Evolutionary conservation across 2,797 vertebrate species (phyloP).

Genomic region (Xiphophorus birchmanni): DNA sequence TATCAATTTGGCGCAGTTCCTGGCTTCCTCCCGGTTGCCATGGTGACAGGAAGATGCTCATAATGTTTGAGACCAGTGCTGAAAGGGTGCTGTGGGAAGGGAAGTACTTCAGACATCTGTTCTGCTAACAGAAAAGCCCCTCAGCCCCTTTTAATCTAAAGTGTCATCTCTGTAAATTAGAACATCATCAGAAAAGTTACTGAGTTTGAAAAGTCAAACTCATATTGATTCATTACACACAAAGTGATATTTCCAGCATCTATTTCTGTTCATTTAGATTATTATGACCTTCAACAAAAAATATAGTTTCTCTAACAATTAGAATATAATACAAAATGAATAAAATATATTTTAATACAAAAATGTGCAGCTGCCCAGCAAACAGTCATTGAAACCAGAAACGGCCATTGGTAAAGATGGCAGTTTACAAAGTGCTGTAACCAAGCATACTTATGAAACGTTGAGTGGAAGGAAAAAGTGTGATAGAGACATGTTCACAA

Average conservation of each 20-base stretch:
- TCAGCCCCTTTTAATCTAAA: conserved; percentile 23
- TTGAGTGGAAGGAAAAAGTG: neutral
- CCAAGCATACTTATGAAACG: neutral
- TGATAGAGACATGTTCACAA: neutral
- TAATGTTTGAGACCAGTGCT: conserved; percentile 33
- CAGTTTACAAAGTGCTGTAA: too few relatives aligned
- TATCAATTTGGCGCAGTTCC: conserved; percentile 25
- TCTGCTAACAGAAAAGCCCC: conserved; percentile 23
- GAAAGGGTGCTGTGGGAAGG: conserved; percentile 57
- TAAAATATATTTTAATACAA: neutral
- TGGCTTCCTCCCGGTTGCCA: conserved; percentile 60
- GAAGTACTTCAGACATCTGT: conserved; percentile 68
- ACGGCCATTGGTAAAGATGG: too few relatives aligned
- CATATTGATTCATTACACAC: neutral
- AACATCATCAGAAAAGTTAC: neutral
- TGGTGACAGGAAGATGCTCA: conserved; percentile 58
- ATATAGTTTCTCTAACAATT: neutral
- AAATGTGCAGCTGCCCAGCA: neutral
- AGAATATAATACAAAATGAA: neutral
- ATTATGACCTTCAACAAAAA: neutral
- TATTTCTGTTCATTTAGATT: neutral
- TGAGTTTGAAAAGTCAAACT: neutral
- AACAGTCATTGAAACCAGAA: neutral
- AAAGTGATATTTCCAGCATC: neutral
- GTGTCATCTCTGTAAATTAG: neutral